These are phyloP conservation scores for Machimus atricapillus DNA, from an alignment of 2,888 invertebrate genomes.

Conservation along the genomic window DNA sequence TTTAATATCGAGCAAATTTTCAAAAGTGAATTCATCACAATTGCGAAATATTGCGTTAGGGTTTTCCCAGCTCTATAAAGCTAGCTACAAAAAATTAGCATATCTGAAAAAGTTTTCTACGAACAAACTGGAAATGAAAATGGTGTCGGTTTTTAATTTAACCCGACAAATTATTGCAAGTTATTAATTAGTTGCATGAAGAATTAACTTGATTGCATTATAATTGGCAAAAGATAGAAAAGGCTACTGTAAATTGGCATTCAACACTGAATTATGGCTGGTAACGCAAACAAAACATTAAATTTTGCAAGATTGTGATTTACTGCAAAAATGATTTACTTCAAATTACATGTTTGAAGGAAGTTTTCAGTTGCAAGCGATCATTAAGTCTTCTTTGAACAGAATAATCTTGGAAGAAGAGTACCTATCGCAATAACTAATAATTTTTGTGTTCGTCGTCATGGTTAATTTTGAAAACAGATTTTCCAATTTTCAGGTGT, in stretches of 20 bases:
- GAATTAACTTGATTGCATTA: neutral
- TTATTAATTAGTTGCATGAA: neutral
- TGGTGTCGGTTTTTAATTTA: neutral
- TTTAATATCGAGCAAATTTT: neutral
- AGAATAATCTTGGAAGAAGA: neutral
- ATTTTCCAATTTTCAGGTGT: neutral
- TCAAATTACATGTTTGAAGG: neutral
- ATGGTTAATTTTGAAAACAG: neutral
- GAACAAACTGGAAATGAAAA: neutral
- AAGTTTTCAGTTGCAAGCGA: neutral
- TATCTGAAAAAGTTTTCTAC: neutral
- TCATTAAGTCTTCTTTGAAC: neutral
- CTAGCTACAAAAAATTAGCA: neutral
- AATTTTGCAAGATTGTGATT: neutral
- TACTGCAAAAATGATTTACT: neutral
- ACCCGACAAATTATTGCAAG: neutral
- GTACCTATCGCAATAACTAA: neutral
- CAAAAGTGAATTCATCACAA: neutral
- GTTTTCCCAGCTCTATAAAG: neutral
- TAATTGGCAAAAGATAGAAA: neutral
- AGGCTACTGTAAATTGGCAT: neutral
- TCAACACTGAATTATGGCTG: neutral
- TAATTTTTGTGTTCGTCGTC: neutral
- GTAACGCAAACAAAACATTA: neutral
- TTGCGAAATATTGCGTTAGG: neutral